Evolutionary conservation across 2,888 invertebrate species (phyloP), one percentile per base, ranked within the genome.

Genomic region (Cheilosia variabilis): DNA sequence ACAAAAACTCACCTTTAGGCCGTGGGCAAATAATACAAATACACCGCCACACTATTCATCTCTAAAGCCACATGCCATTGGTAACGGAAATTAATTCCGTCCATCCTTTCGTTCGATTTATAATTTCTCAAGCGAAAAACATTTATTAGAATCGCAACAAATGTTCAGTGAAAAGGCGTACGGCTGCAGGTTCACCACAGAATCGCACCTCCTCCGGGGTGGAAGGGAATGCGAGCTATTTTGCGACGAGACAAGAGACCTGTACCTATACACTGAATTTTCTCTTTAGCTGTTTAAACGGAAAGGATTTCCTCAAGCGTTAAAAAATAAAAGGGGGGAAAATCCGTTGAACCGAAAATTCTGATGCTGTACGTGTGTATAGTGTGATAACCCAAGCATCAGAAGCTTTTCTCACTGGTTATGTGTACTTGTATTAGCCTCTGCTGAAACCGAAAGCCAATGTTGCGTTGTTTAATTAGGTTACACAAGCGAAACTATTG

Each of bases 41-140:
- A n/a, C 7, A 47, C 9, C 2, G 19, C 10, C 17, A 17, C 45
- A 47, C 45, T 17, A 52, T 52, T 41, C n/a, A 19, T 22, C n/a
- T 7, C 4, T 24, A 37, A 66, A 66, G 53, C 53, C 45, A 52
- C 27, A 60, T 52, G 68, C 17, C 15, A 52, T 63, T 53, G 31
- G 17, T 13, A 57, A 57, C 55, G 55, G 31, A 65, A 75, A 62
- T 72, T 62, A 62, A 43, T 60, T 72, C 34, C 52, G 53, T 62
- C 13, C 62, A 55, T 63, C 17, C 63, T 47, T 63, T 57, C 3
- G 34, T 65, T 65, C 57, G 73, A 65, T 75, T 75, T 75, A 50
- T 65, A 75, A 75, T 65, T 75, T 65, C 57, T 75, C 65, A 65
- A 65, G 73, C 73, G 65, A 52, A 50, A 58, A 66, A 60, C 76